These are phyloP conservation scores for Meganola albula DNA, from an alignment of 2,888 invertebrate genomes.

Conservation along the genomic window DNA sequence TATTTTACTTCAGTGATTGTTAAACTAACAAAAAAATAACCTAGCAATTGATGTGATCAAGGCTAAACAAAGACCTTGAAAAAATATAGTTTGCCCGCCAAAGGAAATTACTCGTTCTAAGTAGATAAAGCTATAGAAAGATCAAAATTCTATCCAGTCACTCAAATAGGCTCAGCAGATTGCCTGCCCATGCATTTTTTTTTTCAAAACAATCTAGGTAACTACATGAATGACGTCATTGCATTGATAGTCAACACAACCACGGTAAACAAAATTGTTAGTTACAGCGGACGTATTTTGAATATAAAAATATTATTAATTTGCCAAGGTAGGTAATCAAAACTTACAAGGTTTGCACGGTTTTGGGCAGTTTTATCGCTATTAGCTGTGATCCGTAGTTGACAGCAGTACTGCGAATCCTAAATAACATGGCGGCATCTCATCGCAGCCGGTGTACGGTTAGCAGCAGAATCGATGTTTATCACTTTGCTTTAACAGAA, in stretches of 20 bases:
- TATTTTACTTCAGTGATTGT: conserved; percentile 28
- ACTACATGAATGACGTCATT: conserved; percentile 67
- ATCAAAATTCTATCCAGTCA: no score
- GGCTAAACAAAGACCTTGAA: conserved; percentile 44
- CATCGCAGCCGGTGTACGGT: conserved; percentile 68
- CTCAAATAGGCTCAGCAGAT: no score
- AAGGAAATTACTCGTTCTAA: no score
- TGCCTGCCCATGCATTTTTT: no score
- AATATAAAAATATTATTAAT: no score
- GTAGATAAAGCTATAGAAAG: no score
- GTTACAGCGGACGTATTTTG: no score
- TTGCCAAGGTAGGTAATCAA: no score
- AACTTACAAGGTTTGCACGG: no score
- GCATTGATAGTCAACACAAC: conserved; percentile 71
- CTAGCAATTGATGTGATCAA: conserved; percentile 43
- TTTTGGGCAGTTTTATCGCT: conserved; percentile 44
- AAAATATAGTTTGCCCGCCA: no score
- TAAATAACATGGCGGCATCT: conserved; percentile 77
- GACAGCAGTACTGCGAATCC: conserved; percentile 66
- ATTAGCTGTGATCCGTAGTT: conserved; percentile 60
- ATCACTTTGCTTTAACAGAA: conserved; percentile 42
- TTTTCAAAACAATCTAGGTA: conserved; percentile 18
- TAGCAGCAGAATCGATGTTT: conserved; percentile 44
- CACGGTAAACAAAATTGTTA: conserved; percentile 65
- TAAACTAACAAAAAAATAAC: conserved; percentile 48